These are phyloP conservation scores for Trachops cirrhosus DNA, from an alignment of 2,797 vertebrate species.

Conservation along the genomic window DNA sequence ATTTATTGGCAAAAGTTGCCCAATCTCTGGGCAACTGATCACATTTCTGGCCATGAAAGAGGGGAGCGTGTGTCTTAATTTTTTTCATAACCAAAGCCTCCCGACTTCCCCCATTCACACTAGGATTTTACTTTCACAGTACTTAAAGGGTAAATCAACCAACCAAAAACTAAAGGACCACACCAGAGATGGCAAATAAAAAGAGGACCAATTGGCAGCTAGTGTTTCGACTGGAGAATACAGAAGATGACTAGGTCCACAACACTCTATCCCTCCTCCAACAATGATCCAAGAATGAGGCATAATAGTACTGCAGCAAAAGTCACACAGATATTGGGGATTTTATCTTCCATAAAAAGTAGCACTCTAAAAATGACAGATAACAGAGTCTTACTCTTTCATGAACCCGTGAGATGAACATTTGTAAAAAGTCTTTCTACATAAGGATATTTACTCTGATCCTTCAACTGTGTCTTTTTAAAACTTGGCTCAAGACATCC, in stretches of 20 bases:
- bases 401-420: neutral
- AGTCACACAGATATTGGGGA: neutral
- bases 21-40: neutral
- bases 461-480: neutral
- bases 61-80: neutral
- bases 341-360: neutral
- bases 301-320: neutral
- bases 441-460: neutral
- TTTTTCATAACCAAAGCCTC: neutral
- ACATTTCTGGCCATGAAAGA: neutral
- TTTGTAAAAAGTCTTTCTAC: neutral
- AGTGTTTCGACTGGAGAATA: neutral
- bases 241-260: neutral
- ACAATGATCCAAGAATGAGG: neutral
- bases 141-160: neutral
- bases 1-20: neutral
- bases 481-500: neutral
- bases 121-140: slow-evolving; percentile 14
- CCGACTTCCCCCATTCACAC: neutral
- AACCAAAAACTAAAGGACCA: neutral
- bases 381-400: neutral
- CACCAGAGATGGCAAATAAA: neutral
- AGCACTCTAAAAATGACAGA: neutral
- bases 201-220: neutral
- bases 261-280: neutral